Percentiles rank a stretch among this genome's conserved stretches.
Conservation (phyloP, 2,113 vertebrate genomes). For the Cyprinodon variegatus region DNA sequence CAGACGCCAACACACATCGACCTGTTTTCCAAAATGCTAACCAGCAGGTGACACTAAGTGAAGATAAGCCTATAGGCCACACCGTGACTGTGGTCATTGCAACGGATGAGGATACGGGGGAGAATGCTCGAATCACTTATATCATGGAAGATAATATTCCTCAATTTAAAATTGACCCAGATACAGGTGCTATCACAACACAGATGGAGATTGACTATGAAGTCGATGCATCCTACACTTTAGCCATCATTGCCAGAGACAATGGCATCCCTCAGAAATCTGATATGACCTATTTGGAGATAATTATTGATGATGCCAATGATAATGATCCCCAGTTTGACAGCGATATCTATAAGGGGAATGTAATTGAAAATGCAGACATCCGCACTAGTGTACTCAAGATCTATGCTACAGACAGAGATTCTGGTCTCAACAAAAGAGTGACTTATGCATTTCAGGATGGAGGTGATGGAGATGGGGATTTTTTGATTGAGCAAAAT, state of each 20-base stretch:
- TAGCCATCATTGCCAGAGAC: slow-evolving; percentile 92
- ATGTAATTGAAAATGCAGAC: slow-evolving; percentile 88
- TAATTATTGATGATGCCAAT: slow-evolving; percentile 91
- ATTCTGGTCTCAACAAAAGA: slow-evolving; percentile 89
- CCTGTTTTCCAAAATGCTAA: slow-evolving; percentile 95
- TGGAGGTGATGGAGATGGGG: slow-evolving; percentile 92
- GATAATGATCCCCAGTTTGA: slow-evolving; percentile 90
- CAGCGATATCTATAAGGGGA: slow-evolving; percentile 89
- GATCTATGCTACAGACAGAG: slow-evolving; percentile 91
- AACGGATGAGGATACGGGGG: slow-evolving; percentile 93
- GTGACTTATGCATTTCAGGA: slow-evolving; percentile 91
- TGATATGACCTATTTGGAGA: slow-evolving; percentile 93
- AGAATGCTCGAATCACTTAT: slow-evolving; percentile 94
- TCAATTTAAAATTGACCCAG: slow-evolving; percentile 91
- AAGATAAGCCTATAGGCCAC: slow-evolving; percentile 89
- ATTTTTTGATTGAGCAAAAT: slow-evolving; percentile 91
- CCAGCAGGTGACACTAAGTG: slow-evolving; percentile 87
- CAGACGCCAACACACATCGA: slow-evolving; percentile 95
- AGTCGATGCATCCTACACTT: slow-evolving; percentile 91
- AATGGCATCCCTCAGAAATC: slow-evolving; percentile 96
- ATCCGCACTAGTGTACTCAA: slow-evolving; percentile 91
- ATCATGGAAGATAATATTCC: slow-evolving; percentile 92
- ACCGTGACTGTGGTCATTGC: slow-evolving; percentile 89
- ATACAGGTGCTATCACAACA: slow-evolving; percentile 91
- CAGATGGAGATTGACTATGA: slow-evolving; percentile 93